Evolutionary conservation across 2,113 vertebrate genomes (phyloP), one percentile per base, ranked within the genome.

Genomic region (Mirounga angustirostris): DNA sequence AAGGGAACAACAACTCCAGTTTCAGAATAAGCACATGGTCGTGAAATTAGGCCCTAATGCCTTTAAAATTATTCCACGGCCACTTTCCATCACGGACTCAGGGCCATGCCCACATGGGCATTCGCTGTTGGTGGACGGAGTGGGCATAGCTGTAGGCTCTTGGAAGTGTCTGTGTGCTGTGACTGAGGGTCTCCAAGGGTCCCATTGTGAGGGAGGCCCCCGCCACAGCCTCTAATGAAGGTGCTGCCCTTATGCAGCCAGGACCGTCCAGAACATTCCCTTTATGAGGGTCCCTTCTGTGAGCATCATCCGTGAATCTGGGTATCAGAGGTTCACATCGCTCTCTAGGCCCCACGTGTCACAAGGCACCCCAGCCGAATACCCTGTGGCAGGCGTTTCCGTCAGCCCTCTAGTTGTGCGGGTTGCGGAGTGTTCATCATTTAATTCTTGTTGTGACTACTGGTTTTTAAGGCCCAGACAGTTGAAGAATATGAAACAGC

Each of bases 291-390:
- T n/a, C 46, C 33, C 40, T 46, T 19, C 69, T 7, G 7, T 19
- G n/a, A 8, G 5, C 19, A 1, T 76, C 63, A 15, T 36, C 76
- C 9, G 5, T 7, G 11, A 43, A 28, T 65, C 43, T 54, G 52
- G 13, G 63, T 33, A 0, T 16, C 0, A 3, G 81, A 73, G 33
- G 14, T 4, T 0, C 14, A 2, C 7, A 0, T 14, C 5, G 7
- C 71, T 52, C 63, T 87, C 71, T 69, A 74, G 54, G 50, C 74
- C 28, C n/a, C 3, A 0, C 2, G 61, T 94, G 3, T 6, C 3
- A 1, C 36, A 7, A 11, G 73, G 82, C 3, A 0, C 63, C 71
- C 43, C 12, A 19, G 43, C 74, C 36, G 28, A 13, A 52, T 56
- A 16, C 56, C 73, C 76, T 16, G 1, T 56, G 63, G 63, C 93